phyloP scores from a whole-genome alignment of 2,797 vertebrate genomes.

The Tapirus indicus region DNA sequence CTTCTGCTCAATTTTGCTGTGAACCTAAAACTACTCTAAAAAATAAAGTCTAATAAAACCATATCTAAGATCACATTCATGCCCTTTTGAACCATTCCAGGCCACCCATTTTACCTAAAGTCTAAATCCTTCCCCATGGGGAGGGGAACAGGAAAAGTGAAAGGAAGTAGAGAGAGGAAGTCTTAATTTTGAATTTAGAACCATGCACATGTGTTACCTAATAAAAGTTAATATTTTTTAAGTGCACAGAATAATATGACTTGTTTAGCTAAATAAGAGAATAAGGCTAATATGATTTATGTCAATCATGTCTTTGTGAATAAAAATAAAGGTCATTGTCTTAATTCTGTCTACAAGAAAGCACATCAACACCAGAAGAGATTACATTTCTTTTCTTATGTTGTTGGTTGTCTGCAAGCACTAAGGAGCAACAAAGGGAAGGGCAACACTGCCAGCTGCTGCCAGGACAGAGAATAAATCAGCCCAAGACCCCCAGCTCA shows the following conservation, averaged over 20 bases:
- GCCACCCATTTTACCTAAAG: background rate
- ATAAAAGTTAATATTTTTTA: background rate
- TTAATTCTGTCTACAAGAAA: background rate
- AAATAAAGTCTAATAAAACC: background rate
- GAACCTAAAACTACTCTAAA: background rate
- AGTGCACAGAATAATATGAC: background rate
- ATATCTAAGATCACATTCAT: background rate
- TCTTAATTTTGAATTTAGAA: background rate
- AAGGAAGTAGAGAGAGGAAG: background rate
- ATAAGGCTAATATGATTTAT: background rate
- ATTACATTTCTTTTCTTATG: background rate
- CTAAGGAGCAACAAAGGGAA: background rate
- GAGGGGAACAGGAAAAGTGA: background rate
- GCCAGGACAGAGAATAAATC: background rate
- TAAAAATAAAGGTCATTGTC: background rate
- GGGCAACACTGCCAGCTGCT: background rate
- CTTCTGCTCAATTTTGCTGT: background rate
- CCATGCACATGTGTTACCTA: background rate
- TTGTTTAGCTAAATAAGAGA: background rate
- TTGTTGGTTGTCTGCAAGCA: background rate
- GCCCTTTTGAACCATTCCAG: background rate
- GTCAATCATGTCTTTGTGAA: background rate
- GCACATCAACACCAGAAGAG: background rate
- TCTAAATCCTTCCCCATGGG: background rate
- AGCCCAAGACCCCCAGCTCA: background rate